Conservation (phyloP, 1,140 invertebrate species). For the Danaus melanippus region DNA sequence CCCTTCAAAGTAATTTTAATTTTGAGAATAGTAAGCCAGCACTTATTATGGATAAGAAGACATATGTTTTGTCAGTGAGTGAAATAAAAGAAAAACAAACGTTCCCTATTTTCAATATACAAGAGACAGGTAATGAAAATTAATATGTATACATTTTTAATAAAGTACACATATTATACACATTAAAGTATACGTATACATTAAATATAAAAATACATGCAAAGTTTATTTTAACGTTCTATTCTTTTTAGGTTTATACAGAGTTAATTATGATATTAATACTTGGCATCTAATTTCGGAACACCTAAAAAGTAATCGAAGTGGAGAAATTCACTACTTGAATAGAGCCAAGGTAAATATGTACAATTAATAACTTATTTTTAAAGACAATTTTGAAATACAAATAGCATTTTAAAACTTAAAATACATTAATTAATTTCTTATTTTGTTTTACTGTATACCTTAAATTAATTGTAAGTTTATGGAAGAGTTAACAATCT, state of each 20-base stretch:
- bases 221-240: constrained; percentile 8
- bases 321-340: constrained; percentile 75
- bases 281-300: constrained; percentile 77
- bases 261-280: constrained; percentile 82
- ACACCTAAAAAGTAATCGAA: constrained; percentile 62
- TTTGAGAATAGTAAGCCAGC: constrained; percentile 73
- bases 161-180: constrained; percentile 2
- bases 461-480: no score
- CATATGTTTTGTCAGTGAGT: constrained; percentile 27
- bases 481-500: not conserved
- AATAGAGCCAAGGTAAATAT: constrained; percentile 82
- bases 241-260: constrained; percentile 77
- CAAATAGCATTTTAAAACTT: no score
- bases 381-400: no score
- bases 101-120: constrained; percentile 81
- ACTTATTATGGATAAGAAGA: constrained; percentile 65
- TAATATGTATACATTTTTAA: constrained; percentile 1
- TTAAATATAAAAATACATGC: not conserved
- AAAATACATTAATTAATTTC: no score
- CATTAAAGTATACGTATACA: not conserved
- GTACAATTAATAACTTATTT: no score
- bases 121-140: constrained; percentile 73
- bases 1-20: constrained; percentile 58
- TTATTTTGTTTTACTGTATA: no score
- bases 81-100: constrained; percentile 38